Evolutionary conservation across 2,888 invertebrate genomes (phyloP).

Genomic region (Ditula angustiorana): DNA sequence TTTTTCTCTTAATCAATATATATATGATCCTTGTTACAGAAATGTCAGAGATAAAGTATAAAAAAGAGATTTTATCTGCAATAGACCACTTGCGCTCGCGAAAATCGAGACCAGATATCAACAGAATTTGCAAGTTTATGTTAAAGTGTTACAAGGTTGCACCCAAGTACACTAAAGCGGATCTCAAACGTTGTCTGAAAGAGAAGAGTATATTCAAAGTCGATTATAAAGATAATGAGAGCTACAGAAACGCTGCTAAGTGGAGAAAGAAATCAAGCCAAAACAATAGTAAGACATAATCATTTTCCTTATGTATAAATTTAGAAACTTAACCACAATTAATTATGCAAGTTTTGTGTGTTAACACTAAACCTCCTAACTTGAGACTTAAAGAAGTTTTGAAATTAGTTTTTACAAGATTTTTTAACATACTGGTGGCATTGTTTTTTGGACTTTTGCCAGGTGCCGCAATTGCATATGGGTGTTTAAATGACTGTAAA

Average conservation of each 20-base stretch:
- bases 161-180: conserved; percentile 88
- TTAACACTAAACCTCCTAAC: too few relatives aligned
- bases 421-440: too few relatives aligned
- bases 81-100: conserved; percentile 93
- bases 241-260: conserved; percentile 93
- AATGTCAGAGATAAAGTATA: conserved; percentile 88
- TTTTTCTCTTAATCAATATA: conserved; percentile 24
- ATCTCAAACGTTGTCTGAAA: conserved; percentile 90
- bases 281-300: conserved; percentile 57
- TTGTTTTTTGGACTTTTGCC: too few relatives aligned
- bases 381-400: too few relatives aligned
- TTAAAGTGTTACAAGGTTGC: conserved; percentile 90
- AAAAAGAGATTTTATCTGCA: conserved; percentile 92
- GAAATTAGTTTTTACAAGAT: too few relatives aligned
- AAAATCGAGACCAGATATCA: conserved; percentile 93
- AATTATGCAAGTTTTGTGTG: too few relatives aligned
- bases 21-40: conserved; percentile 61
- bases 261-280: conserved; percentile 81
- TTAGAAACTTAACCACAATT: not conserved
- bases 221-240: conserved; percentile 94
- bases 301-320: not conserved
- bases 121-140: conserved; percentile 93
- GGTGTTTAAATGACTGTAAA: too few relatives aligned
- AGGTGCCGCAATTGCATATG: too few relatives aligned
- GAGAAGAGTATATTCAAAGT: conserved; percentile 92